Base-by-base conservation (phyloP, 2,888 invertebrate species). In the Melanotus villosus region DNA sequence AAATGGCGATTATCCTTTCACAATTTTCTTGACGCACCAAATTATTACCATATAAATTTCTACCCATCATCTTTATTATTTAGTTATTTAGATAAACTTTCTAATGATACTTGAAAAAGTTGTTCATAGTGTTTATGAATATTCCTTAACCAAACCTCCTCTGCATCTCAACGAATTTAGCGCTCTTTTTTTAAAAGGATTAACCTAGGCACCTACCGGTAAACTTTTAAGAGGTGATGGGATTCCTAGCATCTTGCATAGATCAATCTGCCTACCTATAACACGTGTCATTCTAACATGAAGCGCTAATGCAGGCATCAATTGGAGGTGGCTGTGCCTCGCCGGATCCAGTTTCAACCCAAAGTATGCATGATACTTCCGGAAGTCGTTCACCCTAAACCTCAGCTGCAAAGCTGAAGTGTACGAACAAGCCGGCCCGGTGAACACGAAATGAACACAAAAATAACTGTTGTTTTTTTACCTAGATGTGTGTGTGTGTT, bases 351-450 rank as follows among this genome's bases (percentile, higher is more conserved):
- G 72, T 71, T 72, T 70, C 68, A 68, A 14, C 59, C 58, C 56
- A 64, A 71, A 70, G 70, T 69, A 73, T 71, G 73, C 68, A 60
- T 66, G 63, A 67, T 69, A 74, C 74, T 74, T 74, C 74, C 74
- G 74, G 74, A 69, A 69, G 74, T 74, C 74, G 66, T 74, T 74
- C 73, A 74, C 74, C 74, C 74, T 64, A 63, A 36, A 43, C 9
- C 58, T 43, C 52, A 52, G 41, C 65, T 65, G 57, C 57, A 56
- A 12, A 30, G 52, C 50, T 23, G 26, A 14, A 47, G 30, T 41
- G 26, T 18, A 63, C 63, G 16, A 30, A 14, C 32, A 21, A n/a
- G 14, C 32, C 12, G 52, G 52, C 26, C 50, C 60, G 50, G 47
- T 62, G 32, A 62, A 63, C 21, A n/a, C 50, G 7, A 1, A 62